Percentiles rank a stretch among this genome's conserved stretches.
These are phyloP conservation scores for Chouioia cunea DNA, from an alignment of 2,888 invertebrate species.

Conservation along the genomic window DNA sequence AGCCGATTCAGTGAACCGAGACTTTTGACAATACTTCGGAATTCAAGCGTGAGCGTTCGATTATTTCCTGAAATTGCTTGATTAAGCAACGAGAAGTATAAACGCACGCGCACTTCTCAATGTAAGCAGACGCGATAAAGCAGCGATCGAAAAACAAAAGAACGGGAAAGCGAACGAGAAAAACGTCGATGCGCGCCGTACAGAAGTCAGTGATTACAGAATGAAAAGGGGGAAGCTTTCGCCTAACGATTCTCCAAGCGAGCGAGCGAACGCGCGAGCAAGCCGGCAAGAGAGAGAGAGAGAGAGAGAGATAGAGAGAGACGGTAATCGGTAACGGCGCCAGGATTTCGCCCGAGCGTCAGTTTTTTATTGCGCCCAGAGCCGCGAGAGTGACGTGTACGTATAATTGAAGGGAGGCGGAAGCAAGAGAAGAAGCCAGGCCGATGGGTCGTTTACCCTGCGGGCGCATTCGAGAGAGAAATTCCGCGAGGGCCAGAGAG, in stretches of 20 bases:
- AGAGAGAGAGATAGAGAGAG: background rate
- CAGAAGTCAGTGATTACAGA: slow-evolving; percentile 32
- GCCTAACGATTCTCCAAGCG: slow-evolving; percentile 21
- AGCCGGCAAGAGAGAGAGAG: too few species aligned
- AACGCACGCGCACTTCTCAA: too few species aligned
- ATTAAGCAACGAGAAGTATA: too few species aligned
- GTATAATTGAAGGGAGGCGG: background rate
- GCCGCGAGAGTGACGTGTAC: background rate
- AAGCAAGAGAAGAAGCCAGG: background rate
- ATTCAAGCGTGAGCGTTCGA: too few species aligned
- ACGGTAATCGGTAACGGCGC: slow-evolving; percentile 41
- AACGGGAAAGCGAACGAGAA: slow-evolving; percentile 10
- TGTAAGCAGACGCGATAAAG: too few species aligned
- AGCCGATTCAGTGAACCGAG: too few species aligned
- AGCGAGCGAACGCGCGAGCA: too few species aligned
- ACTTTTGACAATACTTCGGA: too few species aligned
- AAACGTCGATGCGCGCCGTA: slow-evolving; percentile 25
- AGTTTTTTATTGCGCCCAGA: slow-evolving; percentile 1
- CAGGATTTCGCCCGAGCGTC: slow-evolving; percentile 34
- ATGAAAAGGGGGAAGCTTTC: slow-evolving; percentile 2
- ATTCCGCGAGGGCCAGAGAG: too few species aligned
- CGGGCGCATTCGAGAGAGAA: slow-evolving; percentile 7
- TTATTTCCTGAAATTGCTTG: too few species aligned
- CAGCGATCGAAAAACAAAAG: slow-evolving; percentile 11
- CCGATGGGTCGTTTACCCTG: slow-evolving; percentile 25